Evolutionary conservation across 1,140 invertebrate genomes (phyloP).

Genomic region (Dendroctonus valens): DNA sequence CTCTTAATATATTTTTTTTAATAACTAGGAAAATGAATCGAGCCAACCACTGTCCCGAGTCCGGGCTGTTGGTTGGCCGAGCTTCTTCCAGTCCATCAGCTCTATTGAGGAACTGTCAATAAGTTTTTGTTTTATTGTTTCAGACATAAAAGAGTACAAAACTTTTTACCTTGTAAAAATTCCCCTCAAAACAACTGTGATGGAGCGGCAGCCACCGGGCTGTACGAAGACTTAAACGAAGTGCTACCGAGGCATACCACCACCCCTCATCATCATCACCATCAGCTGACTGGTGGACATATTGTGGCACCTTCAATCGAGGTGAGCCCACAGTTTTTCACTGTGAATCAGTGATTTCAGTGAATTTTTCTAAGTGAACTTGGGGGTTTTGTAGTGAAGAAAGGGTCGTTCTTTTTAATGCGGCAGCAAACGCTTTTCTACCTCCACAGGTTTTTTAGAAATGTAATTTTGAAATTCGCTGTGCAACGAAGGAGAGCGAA

Average conservation of each 20-base stretch:
- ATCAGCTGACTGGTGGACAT: constrained; percentile 51
- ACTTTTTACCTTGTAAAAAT: constrained; percentile 67
- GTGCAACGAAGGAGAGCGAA: too few relatives aligned
- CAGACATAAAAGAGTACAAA: constrained; percentile 71
- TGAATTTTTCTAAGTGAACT: not conserved
- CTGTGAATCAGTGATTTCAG: not conserved
- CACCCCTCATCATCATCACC: constrained; percentile 49
- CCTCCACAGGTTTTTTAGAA: not conserved
- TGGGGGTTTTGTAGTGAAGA: not conserved
- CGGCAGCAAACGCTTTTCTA: too few relatives aligned
- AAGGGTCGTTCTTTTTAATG: not conserved
- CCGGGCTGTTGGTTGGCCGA: not conserved
- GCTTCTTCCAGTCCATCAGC: too few relatives aligned
- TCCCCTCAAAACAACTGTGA: constrained; percentile 58
- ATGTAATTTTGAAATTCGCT: not conserved
- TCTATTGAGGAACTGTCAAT: too few relatives aligned
- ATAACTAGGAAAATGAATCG: too few relatives aligned
- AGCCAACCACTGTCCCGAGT: too few relatives aligned
- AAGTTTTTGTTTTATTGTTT: constrained; percentile 44
- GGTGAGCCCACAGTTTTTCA: constrained; percentile 46
- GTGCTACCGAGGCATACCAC: constrained; percentile 51
- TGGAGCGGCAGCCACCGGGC: constrained; percentile 48
- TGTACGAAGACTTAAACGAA: constrained; percentile 65
- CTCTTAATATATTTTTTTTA: too few relatives aligned
- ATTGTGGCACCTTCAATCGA: constrained; percentile 56